A percentile compares a stretch with the other conserved stretches of the same genome.
Conservation (phyloP, 2,113 vertebrate species). For the Halcyon senegalensis region DNA sequence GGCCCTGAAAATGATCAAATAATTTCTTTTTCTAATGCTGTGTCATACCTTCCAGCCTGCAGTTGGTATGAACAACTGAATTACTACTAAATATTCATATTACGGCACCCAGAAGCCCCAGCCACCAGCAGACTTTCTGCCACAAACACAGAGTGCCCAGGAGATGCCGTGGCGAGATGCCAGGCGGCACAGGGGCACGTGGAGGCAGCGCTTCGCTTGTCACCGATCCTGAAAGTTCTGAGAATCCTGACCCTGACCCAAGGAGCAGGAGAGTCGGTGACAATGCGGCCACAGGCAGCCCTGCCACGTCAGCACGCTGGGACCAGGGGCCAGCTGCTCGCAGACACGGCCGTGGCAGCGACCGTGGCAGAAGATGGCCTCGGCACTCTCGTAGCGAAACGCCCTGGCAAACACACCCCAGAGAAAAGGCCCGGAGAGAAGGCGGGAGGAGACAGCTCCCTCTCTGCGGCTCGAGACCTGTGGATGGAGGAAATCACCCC, state of each 20-base stretch:
- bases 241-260: not conserved
- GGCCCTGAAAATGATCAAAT: conserved; percentile 26
- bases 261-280: not conserved
- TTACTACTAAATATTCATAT: conserved; percentile 8
- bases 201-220: not conserved
- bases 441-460: not conserved
- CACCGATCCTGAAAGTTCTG: not conserved
- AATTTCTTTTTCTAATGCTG: conserved; percentile 56
- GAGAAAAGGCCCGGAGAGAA: not conserved
- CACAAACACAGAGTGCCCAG: not conserved
- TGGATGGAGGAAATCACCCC: rapidly evolving
- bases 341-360: rapidly evolving
- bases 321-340: rapidly evolving
- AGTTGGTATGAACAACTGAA: conserved; percentile 9
- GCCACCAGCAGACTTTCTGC: not conserved
- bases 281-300: rapidly evolving
- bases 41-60: conserved; percentile 54
- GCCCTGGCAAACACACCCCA: rapidly evolving
- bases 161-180: rapidly evolving
- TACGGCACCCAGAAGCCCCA: not conserved
- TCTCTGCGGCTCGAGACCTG: not conserved
- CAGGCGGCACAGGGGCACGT: not conserved
- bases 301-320: rapidly evolving
- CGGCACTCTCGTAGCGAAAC: not conserved
- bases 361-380: not conserved